Evolutionary conservation across 2,888 invertebrate species (phyloP).

Genomic region (Endotricha flammealis): DNA sequence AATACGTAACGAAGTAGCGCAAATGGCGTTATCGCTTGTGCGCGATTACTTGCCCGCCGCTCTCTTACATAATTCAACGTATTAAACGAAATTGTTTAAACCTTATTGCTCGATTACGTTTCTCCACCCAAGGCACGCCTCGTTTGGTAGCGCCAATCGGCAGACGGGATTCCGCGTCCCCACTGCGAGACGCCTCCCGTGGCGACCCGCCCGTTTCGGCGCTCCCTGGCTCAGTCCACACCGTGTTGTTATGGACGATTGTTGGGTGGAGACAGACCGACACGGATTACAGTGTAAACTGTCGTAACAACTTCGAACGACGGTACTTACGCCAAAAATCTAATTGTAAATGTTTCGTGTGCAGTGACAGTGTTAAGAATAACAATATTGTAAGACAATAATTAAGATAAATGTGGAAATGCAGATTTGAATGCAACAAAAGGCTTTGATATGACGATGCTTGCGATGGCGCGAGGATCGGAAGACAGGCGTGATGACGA

Average conservation of each 20-base stretch:
- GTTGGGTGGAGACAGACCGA: conserved; percentile 41
- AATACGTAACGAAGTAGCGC: conserved; percentile 79
- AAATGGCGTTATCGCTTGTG: conserved; percentile 79
- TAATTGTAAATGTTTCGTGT: too few relatives aligned
- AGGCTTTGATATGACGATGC: conserved; percentile 75
- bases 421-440: conserved; percentile 20
- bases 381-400: not conserved
- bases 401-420: not conserved
- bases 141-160: conserved; percentile 63
- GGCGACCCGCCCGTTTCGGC: conserved; percentile 48
- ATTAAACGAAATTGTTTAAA: conserved; percentile 80
- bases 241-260: conserved; percentile 43
- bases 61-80: conserved; percentile 79
- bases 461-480: conserved; percentile 71
- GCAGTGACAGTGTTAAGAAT: not conserved
- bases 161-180: conserved; percentile 37
- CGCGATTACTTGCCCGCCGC: conserved; percentile 77
- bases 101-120: conserved; percentile 79
- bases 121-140: conserved; percentile 73
- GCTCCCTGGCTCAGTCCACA: conserved; percentile 42
- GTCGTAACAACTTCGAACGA: conserved; percentile 6
- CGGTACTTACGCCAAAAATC: too few relatives aligned
- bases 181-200: conserved; percentile 30
- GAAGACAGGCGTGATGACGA: conserved; percentile 61
- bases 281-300: conserved; percentile 44